Percentiles rank a stretch among this genome's conserved stretches.
phyloP scores from a whole-genome alignment of 2,888 invertebrate species.

The Hedya salicella region DNA sequence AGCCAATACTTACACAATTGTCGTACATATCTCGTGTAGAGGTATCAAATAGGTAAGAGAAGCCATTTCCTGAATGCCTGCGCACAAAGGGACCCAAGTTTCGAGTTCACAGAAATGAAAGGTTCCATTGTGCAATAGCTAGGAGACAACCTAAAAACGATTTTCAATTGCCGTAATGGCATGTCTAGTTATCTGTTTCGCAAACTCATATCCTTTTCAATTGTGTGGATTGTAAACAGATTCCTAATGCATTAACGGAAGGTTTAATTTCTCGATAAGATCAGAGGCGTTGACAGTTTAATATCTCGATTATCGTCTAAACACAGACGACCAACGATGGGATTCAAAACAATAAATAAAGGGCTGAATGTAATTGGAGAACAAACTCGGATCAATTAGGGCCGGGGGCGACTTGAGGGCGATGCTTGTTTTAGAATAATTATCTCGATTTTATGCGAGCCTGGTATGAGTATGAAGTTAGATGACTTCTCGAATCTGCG shows the following conservation, averaged over 20 bases:
- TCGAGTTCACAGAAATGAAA: background rate
- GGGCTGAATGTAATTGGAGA: slow-evolving; percentile 35
- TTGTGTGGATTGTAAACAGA: background rate
- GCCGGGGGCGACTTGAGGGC: slow-evolving; percentile 9
- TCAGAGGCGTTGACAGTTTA: slow-evolving; percentile 6
- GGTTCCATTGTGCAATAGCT: slow-evolving; percentile 7
- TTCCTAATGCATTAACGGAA: background rate
- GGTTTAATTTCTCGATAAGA: background rate
- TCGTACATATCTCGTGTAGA: too few relatives aligned
- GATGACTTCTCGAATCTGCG: slow-evolving; percentile 8
- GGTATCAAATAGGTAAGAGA: too few relatives aligned
- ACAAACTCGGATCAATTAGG: slow-evolving; percentile 37
- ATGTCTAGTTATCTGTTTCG: background rate
- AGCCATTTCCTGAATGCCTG: slow-evolving; percentile 16
- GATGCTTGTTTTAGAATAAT: slow-evolving; percentile 25
- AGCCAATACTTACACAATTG: too few relatives aligned
- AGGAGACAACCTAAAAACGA: slow-evolving; percentile 27
- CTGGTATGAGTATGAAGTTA: slow-evolving; percentile 5
- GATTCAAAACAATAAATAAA: slow-evolving; percentile 36
- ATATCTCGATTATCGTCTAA: slow-evolving; percentile 17
- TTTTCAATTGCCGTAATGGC: slow-evolving; percentile 33
- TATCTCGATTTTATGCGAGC: slow-evolving; percentile 3
- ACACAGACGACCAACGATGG: slow-evolving; percentile 26
- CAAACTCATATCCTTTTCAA: background rate
- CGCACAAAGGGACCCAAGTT: slow-evolving; percentile 16